phyloP scores from a whole-genome alignment of 2,888 invertebrate genomes.

The Dione juno region DNA sequence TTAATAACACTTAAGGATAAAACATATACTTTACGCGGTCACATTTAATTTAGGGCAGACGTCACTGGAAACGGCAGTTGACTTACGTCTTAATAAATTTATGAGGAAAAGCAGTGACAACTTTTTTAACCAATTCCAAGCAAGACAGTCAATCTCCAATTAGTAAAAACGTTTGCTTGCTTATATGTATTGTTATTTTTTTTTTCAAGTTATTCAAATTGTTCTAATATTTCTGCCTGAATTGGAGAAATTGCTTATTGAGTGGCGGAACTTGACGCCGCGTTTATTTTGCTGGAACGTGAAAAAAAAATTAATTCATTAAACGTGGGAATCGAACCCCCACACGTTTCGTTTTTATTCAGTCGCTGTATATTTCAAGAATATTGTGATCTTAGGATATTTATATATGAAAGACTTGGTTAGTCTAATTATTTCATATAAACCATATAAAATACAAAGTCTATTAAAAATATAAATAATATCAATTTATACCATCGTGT shows the following conservation, averaged over 20 bases:
- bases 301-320: background rate
- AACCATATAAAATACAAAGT: no score
- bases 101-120: background rate
- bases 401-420: no score
- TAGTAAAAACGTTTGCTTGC: background rate
- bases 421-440: no score
- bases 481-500: no score
- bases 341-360: background rate
- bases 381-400: no score
- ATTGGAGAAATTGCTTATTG: background rate
- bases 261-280: background rate
- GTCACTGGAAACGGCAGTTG: constrained; percentile 39
- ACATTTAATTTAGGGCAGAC: constrained; percentile 43
- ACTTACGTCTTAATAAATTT: background rate
- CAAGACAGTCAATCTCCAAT: background rate
- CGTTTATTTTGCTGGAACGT: no score
- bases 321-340: background rate
- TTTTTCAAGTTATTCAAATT: no score
- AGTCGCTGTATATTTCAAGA: no score
- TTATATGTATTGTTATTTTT: no score
- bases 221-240: background rate
- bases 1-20: background rate
- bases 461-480: no score
- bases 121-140: background rate
- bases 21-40: background rate